These are phyloP conservation scores for Elysia chlorotica DNA, from an alignment of 1,140 invertebrate genomes.

Conservation along the genomic window DNA sequence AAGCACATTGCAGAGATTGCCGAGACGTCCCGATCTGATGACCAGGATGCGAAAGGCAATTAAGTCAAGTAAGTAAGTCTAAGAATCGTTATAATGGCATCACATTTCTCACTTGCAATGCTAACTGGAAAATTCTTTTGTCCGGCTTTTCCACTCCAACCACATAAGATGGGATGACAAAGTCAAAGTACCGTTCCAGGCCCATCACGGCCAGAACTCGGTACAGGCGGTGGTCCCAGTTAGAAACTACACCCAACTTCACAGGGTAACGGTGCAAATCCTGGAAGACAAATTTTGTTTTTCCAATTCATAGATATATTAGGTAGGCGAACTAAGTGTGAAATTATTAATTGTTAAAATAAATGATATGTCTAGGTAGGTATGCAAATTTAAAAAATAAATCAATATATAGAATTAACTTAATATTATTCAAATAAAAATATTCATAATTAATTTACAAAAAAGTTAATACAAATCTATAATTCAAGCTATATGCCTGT, in stretches of 20 bases:
- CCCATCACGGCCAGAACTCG: slow-evolving; percentile 71
- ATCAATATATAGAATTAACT: no score
- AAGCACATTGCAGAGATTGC: background rate
- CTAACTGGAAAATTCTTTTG: slow-evolving; percentile 74
- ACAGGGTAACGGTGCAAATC: slow-evolving; percentile 60
- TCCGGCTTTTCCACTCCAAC: slow-evolving; percentile 78
- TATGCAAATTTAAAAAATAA: no score
- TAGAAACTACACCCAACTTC: slow-evolving; percentile 78
- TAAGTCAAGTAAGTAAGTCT: background rate
- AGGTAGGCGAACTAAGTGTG: no score
- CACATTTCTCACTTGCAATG: slow-evolving; percentile 63
- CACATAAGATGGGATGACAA: slow-evolving; percentile 79
- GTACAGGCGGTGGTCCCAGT: slow-evolving; percentile 82
- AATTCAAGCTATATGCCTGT: no score
- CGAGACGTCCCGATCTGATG: background rate
- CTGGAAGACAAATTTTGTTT: no score
- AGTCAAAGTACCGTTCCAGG: slow-evolving; percentile 76
- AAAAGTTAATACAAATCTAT: no score
- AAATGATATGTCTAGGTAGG: no score
- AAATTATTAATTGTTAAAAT: no score
- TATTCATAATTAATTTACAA: no score
- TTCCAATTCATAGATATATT: no score
- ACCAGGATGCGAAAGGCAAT: background rate
- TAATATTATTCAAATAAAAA: no score
- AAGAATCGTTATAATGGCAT: background rate